A percentile compares a stretch with the other conserved stretches of the same genome.
These are phyloP conservation scores for Erythrocercus mccallii DNA, from an alignment of 2,113 vertebrate species.

Conservation along the genomic window DNA sequence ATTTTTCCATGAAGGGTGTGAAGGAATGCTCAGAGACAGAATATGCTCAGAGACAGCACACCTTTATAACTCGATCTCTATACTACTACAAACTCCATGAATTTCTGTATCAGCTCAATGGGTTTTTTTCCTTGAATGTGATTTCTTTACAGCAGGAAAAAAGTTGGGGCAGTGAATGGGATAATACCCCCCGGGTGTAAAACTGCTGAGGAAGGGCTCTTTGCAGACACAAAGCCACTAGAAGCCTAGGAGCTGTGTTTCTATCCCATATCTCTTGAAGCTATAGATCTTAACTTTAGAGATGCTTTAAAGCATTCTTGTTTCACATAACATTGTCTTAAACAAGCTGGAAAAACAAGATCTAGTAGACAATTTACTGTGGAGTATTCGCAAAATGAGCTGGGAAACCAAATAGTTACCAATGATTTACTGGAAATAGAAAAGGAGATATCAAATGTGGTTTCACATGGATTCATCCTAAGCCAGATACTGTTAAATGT, in stretches of 20 bases:
- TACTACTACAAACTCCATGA: background rate
- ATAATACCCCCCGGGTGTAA: fast-evolving
- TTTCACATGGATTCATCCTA: background rate
- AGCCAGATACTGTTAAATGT: background rate
- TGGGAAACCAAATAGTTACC: background rate
- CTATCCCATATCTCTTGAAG: background rate
- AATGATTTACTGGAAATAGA: background rate
- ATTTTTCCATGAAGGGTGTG: background rate
- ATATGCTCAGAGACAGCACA: background rate
- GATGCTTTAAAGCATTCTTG: too few relatives aligned
- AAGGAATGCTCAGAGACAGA: background rate
- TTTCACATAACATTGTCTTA: background rate
- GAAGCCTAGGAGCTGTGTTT: background rate
- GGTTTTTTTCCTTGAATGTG: background rate
- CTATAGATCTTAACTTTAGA: background rate
- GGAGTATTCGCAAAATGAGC: background rate
- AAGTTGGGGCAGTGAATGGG: background rate
- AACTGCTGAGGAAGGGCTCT: background rate
- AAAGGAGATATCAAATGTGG: background rate
- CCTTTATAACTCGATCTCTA: background rate
- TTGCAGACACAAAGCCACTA: background rate
- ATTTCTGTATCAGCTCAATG: background rate
- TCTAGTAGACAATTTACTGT: background rate
- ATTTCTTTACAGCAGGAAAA: background rate
- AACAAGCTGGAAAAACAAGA: background rate